Conservation (phyloP, 1,140 invertebrate species). For the Semibalanus balanoides region DNA sequence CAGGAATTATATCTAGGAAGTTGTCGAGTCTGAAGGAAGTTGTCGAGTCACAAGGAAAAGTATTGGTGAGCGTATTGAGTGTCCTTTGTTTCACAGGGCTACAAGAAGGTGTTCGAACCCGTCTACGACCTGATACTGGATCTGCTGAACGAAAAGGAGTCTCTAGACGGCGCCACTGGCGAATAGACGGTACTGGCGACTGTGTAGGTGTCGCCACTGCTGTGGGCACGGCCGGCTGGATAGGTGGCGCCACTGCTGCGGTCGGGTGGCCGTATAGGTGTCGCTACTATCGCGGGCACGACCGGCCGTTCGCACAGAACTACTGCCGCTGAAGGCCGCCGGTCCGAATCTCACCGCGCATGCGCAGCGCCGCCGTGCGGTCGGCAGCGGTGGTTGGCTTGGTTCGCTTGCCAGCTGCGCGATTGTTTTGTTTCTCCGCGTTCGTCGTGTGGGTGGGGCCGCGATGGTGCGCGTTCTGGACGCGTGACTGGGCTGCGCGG, state of each 20-base stretch:
- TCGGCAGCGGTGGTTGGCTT: neutral
- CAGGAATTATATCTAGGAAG: no score
- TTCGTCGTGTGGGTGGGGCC: neutral
- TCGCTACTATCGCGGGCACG: no score
- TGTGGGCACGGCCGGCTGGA: no score
- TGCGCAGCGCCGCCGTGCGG: no score
- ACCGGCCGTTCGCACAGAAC: no score
- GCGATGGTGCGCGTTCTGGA: neutral
- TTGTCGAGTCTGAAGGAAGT: no score
- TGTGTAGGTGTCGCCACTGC: neutral
- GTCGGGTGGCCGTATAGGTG: no score
- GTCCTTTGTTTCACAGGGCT: constrained; percentile 38
- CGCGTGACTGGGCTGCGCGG: no score
- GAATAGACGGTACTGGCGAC: neutral
- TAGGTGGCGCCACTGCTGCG: no score
- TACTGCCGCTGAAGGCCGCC: no score
- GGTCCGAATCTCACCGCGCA: neutral
- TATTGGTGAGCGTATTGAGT: no score
- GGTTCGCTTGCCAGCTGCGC: neutral
- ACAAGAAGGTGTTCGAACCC: constrained; percentile 65
- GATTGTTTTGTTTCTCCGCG: neutral
- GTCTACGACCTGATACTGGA: constrained; percentile 59
- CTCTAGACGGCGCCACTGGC: neutral
- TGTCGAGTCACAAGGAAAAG: no score
- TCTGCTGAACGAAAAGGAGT: constrained; percentile 52